Conservation (phyloP, 2,113 vertebrate species). For the Axis porcinus region DNA sequence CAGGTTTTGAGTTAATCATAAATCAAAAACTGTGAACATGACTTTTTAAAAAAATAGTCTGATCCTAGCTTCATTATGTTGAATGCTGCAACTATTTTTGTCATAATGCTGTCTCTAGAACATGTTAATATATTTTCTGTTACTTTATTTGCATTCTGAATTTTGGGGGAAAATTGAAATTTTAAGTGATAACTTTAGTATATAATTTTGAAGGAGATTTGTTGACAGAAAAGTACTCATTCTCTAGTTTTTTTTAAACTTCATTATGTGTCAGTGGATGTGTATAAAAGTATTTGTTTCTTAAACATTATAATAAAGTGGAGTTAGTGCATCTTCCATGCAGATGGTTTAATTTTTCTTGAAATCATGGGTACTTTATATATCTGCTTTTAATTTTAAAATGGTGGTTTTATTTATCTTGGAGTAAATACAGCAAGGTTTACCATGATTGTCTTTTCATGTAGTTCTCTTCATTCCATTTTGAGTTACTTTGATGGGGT, state of each 20-base stretch:
- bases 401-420: not conserved
- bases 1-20: not conserved
- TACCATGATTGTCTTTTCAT: not conserved
- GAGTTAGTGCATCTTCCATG: not conserved
- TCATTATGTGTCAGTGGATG: not conserved
- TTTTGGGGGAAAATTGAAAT: not conserved
- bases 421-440: not conserved
- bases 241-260: not conserved
- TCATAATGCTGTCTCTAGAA: not conserved
- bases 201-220: not conserved
- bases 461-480: not conserved
- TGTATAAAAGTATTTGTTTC: not conserved
- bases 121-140: not conserved
- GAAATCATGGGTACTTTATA: not conserved
- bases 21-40: not conserved
- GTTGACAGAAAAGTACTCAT: not conserved
- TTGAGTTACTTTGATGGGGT: not conserved
- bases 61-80: not conserved
- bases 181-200: not conserved
- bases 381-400: constrained; percentile 15
- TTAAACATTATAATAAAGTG: not conserved
- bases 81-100: not conserved
- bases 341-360: not conserved
- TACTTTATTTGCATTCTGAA: not conserved
- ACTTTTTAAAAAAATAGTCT: not conserved